Evolutionary conservation across 2,888 invertebrate genomes (phyloP).

Genomic region (Bombyx huttoni): DNA sequence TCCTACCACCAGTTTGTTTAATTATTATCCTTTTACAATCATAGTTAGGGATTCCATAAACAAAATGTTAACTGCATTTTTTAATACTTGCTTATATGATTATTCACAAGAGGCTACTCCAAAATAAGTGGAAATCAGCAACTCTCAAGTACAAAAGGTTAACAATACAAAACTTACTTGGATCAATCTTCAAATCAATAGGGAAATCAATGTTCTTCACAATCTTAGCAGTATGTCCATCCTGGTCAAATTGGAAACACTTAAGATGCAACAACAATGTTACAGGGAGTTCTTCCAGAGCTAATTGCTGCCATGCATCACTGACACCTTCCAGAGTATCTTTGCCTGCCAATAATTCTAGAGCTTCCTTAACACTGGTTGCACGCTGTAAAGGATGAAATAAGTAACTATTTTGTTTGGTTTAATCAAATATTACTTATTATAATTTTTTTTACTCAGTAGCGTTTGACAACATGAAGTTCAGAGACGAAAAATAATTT

Average conservation of each 20-base stretch:
- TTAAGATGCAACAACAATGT: conserved; percentile 93
- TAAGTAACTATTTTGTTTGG: no score
- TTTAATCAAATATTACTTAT: no score
- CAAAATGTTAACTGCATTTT: no score
- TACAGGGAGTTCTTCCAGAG: conserved; percentile 90
- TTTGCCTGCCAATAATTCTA: conserved; percentile 87
- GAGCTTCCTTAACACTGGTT: conserved; percentile 86
- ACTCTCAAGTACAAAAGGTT: no score
- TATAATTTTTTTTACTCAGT: not conserved
- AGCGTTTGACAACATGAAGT: not conserved
- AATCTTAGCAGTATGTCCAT: conserved; percentile 93
- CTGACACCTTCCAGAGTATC: conserved; percentile 91
- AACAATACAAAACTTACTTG: conserved; percentile 68
- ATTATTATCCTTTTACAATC: no score
- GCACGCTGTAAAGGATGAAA: conserved; percentile 75
- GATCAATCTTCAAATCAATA: conserved; percentile 90
- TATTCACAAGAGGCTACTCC: no score
- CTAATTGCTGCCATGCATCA: conserved; percentile 91
- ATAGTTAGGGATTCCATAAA: no score
- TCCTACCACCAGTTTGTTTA: no score
- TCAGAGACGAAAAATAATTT: conserved; percentile 39
- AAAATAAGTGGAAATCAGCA: no score
- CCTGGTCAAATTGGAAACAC: conserved; percentile 91
- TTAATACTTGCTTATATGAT: no score
- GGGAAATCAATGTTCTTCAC: conserved; percentile 92